These are phyloP conservation scores for Solenodon paradoxus DNA, from an alignment of 2,113 vertebrate genomes.

Conservation along the genomic window DNA sequence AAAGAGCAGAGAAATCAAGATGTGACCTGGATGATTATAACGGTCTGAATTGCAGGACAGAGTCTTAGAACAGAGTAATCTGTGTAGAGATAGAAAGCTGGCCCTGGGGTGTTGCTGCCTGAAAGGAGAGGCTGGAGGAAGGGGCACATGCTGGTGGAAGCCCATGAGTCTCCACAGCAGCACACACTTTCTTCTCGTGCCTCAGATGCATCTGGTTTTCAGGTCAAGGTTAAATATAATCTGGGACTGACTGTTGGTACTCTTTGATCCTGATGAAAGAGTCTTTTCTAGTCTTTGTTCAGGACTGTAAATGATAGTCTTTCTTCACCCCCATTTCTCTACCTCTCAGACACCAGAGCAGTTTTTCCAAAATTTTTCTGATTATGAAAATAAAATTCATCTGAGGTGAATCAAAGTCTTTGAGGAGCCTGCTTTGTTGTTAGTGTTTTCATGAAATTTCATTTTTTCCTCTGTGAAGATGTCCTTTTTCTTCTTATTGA, in stretches of 20 bases:
- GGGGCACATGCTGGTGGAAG: not conserved
- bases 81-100: not conserved
- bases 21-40: not conserved
- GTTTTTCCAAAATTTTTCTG: not conserved
- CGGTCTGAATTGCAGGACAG: not conserved
- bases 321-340: not conserved
- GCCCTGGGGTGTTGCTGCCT: not conserved
- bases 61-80: not conserved
- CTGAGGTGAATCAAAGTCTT: no score
- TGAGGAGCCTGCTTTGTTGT: no score
- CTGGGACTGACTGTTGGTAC: not conserved
- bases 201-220: not conserved
- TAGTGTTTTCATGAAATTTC: no score
- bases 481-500: no score
- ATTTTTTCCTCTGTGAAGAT: no score
- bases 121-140: not conserved
- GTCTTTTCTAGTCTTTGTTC: not conserved
- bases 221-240: not conserved
- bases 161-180: not conserved
- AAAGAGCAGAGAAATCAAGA: not conserved
- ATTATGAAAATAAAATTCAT: not conserved
- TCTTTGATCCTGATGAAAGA: not conserved
- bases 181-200: not conserved
- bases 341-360: not conserved
- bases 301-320: not conserved